These are phyloP conservation scores for Hypomesus transpacificus DNA, from an alignment of 2,113 vertebrate species.

Conservation along the genomic window DNA sequence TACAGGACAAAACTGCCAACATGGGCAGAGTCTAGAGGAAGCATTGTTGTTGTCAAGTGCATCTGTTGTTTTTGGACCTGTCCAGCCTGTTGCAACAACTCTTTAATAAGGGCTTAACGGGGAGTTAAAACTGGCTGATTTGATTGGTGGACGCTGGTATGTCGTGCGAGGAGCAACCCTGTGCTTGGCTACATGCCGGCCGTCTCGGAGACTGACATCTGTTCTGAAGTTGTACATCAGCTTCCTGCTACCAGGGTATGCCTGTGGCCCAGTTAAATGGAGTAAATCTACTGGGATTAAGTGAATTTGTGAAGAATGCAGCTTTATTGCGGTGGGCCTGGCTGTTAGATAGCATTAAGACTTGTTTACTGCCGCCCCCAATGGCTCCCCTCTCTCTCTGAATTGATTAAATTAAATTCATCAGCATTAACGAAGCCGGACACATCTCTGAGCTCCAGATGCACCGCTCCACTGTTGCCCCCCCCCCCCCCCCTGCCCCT, in stretches of 20 bases:
- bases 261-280: slow-evolving; percentile 33
- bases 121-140: neutral
- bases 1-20: slow-evolving; percentile 5
- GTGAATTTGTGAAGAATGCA: slow-evolving; percentile 43
- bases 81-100: too few relatives aligned
- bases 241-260: slow-evolving; percentile 21
- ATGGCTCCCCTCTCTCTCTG: slow-evolving; percentile 36
- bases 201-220: neutral
- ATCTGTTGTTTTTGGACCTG: too few relatives aligned
- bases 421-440: slow-evolving; percentile 52
- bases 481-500: slow-evolving; percentile 17
- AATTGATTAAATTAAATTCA: slow-evolving; percentile 61
- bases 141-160: neutral
- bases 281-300: slow-evolving; percentile 55
- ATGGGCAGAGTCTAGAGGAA: neutral
- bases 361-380: slow-evolving; percentile 49
- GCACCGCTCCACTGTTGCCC: slow-evolving; percentile 22
- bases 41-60: too few relatives aligned
- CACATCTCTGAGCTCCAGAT: slow-evolving; percentile 40
- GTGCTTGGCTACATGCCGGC: neutral
- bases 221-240: slow-evolving; percentile 17
- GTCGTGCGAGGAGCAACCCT: neutral
- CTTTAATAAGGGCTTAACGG: too few relatives aligned
- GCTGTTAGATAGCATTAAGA: slow-evolving; percentile 45
- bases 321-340: slow-evolving; percentile 42